Percentiles rank a stretch among this genome's conserved stretches.
Evolutionary conservation across 2,888 invertebrate genomes (phyloP).

Genomic region (Plusia festucae): DNA sequence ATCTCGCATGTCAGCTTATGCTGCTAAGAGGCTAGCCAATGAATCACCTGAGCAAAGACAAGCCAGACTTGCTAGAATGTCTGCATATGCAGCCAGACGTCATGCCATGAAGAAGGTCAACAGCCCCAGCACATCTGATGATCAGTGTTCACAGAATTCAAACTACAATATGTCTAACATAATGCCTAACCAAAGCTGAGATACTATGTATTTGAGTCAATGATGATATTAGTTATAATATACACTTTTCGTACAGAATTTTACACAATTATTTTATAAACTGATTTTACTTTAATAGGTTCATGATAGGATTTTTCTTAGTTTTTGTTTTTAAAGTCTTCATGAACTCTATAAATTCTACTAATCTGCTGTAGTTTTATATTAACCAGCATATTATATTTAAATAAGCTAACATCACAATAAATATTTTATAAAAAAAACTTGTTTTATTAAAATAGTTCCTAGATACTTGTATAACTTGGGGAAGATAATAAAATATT

Average conservation of each 20-base stretch:
- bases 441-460: background rate
- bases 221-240: constrained; percentile 23
- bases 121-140: constrained; percentile 31
- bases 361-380: constrained; percentile 40
- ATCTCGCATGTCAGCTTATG: constrained; percentile 84
- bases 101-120: constrained; percentile 74
- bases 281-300: constrained; percentile 27
- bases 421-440: constrained; percentile 48
- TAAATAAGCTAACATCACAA: constrained; percentile 44
- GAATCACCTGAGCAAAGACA: constrained; percentile 82
- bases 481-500: background rate
- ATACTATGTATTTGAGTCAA: constrained; percentile 33
- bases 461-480: background rate
- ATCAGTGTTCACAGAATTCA: constrained; percentile 29
- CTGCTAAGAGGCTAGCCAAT: constrained; percentile 80
- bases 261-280: constrained; percentile 32
- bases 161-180: constrained; percentile 35
- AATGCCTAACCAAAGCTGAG: constrained; percentile 66
- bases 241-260: constrained; percentile 48
- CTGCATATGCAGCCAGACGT: constrained; percentile 82
- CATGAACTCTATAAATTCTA: constrained; percentile 18
- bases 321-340: constrained; percentile 30
- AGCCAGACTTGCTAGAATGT: constrained; percentile 79
- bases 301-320: constrained; percentile 16
- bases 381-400: constrained; percentile 31